Conservation (phyloP, 2,888 invertebrate species). For the Hyppa rectilinea region DNA sequence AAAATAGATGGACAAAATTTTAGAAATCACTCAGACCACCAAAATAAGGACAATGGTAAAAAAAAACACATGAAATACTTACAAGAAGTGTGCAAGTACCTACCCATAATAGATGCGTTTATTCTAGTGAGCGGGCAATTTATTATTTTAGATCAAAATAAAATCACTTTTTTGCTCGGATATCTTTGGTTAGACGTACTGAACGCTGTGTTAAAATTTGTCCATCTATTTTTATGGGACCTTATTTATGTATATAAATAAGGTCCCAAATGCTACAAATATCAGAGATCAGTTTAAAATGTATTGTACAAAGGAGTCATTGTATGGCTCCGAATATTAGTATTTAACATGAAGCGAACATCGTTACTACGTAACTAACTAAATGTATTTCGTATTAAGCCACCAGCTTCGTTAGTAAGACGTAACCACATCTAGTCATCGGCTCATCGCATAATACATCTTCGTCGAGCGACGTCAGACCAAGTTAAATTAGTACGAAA, state of each 20-base stretch:
- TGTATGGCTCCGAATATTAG: not conserved
- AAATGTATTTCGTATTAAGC: slow-evolving; percentile 40
- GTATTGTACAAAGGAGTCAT: not conserved
- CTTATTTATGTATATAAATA: accelerated
- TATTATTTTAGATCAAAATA: too few relatives aligned
- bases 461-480: slow-evolving; percentile 71
- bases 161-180: too few relatives aligned
- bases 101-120: too few relatives aligned
- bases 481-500: slow-evolving; percentile 82
- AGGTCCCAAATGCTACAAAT: not conserved
- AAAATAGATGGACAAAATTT: too few relatives aligned
- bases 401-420: slow-evolving; percentile 48
- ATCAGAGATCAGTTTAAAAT: not conserved
- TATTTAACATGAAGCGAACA: slow-evolving; percentile 15
- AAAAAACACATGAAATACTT: too few relatives aligned
- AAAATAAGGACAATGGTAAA: too few relatives aligned
- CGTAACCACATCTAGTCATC: slow-evolving; percentile 53
- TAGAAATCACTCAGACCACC: too few relatives aligned
- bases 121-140: too few relatives aligned
- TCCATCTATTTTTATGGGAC: too few relatives aligned
- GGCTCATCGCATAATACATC: slow-evolving; percentile 46
- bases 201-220: too few relatives aligned
- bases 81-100: too few relatives aligned
- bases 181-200: too few relatives aligned
- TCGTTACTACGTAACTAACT: not conserved